Base-by-base conservation (phyloP, 2,888 invertebrate species). In the Plemyria rubiginata region DNA sequence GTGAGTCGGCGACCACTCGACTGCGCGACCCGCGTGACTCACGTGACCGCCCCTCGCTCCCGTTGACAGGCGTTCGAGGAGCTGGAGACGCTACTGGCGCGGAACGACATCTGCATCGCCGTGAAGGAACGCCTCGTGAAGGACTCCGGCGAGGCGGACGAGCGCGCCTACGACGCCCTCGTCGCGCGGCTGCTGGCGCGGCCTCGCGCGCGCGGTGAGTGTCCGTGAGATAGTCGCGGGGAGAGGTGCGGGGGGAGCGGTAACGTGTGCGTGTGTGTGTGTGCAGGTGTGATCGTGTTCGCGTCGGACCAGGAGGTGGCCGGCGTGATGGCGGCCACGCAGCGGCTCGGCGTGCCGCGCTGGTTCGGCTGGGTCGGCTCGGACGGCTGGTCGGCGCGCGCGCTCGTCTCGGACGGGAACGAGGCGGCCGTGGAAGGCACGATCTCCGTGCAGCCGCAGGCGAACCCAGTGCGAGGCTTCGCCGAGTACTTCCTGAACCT, bases 271-370 rank as follows among this genome's bases (percentile, higher is more conserved):
- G 29, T 32, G 0, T 49, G 13, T 12, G n/a, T 32, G 49, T 8
- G 13, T n/a, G 12, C 93, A 98, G 98, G 98, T 40, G 98, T 97
- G 64, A 98, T 99, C 70, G 97, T 99, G 74, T 98, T 98, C 86
- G 98, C 97, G 1, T 98, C 98, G 7, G 98, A 98, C 90, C 98
- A 99, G 90, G 98, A 98, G 92, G 99, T 99, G 50, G 98, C 98
- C 0, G 98, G 97, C 55, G 95, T 99, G 74, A 99, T 99, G 98
- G 94, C 96, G 70, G 98, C 98, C 0, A 97, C 98, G 15, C 93
- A 96, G 57, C 94, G 98, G 38, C 94, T 95, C 74, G 96, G 97
- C 81, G 97, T 96, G 41, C 97, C 98, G 0, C 96, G 96, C 45
- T 94, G 95, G 55, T 98, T 98, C 88, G 96, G 97, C 51, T 99